A percentile compares a stretch with the other conserved stretches of the same genome.
phyloP scores from a whole-genome alignment of 2,113 vertebrate species.

The Scolopax mira region DNA sequence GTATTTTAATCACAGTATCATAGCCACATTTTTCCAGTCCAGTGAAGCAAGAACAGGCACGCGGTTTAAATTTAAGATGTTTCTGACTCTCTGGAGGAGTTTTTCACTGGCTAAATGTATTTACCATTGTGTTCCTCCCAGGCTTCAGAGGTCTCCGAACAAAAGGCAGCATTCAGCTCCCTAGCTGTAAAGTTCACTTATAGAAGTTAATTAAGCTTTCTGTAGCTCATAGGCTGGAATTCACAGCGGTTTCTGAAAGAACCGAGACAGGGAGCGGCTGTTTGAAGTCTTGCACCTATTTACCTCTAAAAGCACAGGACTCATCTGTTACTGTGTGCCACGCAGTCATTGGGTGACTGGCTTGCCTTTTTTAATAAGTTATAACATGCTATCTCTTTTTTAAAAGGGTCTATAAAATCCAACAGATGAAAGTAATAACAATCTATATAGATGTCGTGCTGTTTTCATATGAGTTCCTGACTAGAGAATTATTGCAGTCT shows the following conservation, averaged over 20 bases:
- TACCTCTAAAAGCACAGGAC: background rate
- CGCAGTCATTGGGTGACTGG: background rate
- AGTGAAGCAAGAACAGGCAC: conserved; percentile 33
- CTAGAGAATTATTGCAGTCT: background rate
- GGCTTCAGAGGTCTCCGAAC: background rate
- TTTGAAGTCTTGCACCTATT: background rate
- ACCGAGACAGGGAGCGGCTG: background rate
- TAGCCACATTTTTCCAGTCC: conserved; percentile 34
- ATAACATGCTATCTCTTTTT: background rate
- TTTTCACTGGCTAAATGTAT: background rate
- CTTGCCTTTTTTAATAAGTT: background rate
- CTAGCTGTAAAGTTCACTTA: background rate
- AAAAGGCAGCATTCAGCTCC: background rate
- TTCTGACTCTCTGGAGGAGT: background rate
- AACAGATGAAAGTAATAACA: background rate
- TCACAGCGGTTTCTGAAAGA: background rate
- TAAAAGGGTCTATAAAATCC: background rate
- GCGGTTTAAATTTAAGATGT: conserved; percentile 38
- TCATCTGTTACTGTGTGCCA: background rate
- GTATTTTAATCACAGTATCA: conserved; percentile 52
- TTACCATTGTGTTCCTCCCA: background rate
- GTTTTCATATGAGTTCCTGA: background rate
- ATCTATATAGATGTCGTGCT: background rate
- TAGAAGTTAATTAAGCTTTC: background rate
- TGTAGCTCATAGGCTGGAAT: background rate